These are phyloP conservation scores for Cordylochernes scorpioides DNA, from an alignment of 2,888 invertebrate genomes.

Conservation along the genomic window DNA sequence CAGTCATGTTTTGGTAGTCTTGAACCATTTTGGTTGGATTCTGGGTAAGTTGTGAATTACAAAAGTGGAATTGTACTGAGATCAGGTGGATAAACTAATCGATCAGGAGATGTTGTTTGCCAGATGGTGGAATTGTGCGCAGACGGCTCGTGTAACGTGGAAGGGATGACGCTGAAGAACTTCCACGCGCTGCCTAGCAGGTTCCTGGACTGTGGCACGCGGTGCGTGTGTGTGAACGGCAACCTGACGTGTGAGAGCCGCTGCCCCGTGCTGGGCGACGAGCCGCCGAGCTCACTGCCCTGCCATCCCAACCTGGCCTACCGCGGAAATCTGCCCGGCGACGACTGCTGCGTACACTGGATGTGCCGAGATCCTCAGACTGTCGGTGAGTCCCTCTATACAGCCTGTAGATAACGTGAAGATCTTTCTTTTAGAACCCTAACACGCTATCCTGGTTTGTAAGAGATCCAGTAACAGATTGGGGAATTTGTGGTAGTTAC, in stretches of 20 bases:
- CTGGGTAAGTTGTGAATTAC: no score
- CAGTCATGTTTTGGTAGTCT: no score
- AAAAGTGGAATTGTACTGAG: no score
- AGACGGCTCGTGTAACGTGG: slow-evolving; percentile 50
- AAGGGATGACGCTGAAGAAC: slow-evolving; percentile 37
- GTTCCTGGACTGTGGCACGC: slow-evolving; percentile 45
- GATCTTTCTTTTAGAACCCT: no score
- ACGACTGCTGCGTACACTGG: slow-evolving; percentile 64
- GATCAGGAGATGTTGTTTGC: no score
- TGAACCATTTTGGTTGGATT: no score
- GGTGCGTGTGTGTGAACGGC: slow-evolving; percentile 63
- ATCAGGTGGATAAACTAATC: no score
- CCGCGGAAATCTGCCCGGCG: slow-evolving; percentile 38
- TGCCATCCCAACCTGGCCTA: slow-evolving; percentile 38
- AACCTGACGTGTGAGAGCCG: slow-evolving; percentile 53
- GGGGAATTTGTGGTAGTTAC: no score
- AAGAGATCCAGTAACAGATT: no score
- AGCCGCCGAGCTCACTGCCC: slow-evolving; percentile 42
- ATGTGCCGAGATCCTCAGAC: slow-evolving; percentile 19
- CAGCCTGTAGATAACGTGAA: not conserved
- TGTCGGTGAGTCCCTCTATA: not conserved
- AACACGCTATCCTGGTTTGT: no score
- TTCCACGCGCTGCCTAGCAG: slow-evolving; percentile 53
- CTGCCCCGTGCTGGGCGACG: slow-evolving; percentile 44
- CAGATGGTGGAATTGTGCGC: no score